Evolutionary conservation across 2,888 invertebrate genomes (phyloP).

Genomic region (Copidosoma aretas): DNA sequence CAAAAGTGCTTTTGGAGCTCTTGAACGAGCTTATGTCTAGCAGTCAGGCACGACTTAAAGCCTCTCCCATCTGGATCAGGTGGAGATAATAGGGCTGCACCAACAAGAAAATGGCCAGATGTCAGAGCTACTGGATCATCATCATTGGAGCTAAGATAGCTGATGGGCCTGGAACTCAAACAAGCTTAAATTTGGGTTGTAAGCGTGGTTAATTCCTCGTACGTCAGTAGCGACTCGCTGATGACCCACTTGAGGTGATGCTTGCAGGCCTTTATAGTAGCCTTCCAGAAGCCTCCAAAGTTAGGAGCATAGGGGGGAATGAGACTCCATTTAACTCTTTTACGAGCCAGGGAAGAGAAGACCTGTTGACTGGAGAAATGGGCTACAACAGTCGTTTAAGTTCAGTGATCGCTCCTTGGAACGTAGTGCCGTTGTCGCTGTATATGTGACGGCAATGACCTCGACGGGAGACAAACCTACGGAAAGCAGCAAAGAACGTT

Average conservation of each 20-base stretch:
- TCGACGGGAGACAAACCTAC: background rate
- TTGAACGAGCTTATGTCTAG: no score
- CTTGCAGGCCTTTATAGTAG: background rate
- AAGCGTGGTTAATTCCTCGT: background rate
- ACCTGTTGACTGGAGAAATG: background rate
- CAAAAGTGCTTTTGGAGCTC: no score
- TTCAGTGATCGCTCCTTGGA: background rate
- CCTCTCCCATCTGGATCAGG: no score
- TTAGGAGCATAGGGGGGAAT: background rate
- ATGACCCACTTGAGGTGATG: background rate
- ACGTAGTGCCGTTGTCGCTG: slow-evolving; percentile 8
- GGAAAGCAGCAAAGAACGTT: slow-evolving; percentile 1
- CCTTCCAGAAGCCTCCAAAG: background rate
- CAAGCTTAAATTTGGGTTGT: background rate
- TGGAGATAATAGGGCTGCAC: no score
- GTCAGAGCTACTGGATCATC: no score
- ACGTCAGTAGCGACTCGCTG: background rate
- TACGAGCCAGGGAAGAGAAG: no score
- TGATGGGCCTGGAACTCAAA: background rate
- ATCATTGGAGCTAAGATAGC: no score
- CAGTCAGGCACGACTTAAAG: no score
- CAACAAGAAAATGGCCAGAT: no score
- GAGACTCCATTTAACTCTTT: background rate
- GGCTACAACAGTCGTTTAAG: background rate
- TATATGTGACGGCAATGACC: background rate